These are phyloP conservation scores for Thereva nobilitata DNA, from an alignment of 2,888 invertebrate genomes.

Conservation along the genomic window DNA sequence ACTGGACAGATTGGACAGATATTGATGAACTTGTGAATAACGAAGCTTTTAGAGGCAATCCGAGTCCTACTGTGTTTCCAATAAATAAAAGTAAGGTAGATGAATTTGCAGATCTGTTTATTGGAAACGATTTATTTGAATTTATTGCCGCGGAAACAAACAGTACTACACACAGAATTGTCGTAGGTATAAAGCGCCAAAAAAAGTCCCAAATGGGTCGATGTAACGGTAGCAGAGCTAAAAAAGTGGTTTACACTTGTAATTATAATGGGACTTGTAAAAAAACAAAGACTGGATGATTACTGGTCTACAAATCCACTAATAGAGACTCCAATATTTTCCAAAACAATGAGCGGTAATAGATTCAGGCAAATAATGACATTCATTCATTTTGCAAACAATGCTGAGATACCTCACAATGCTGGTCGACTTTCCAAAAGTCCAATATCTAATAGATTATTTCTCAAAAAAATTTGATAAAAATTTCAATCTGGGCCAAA, in stretches of 20 bases:
- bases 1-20: too few relatives aligned
- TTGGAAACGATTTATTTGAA: slow-evolving; percentile 14
- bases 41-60: slow-evolving; percentile 1
- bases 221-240: background rate
- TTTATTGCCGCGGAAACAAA: too few relatives aligned
- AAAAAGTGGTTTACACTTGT: slow-evolving; percentile 6
- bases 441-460: slow-evolving; percentile 1
- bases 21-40: background rate
- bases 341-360: slow-evolving; percentile 6
- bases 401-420: slow-evolving; percentile 2
- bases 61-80: slow-evolving; percentile 3
- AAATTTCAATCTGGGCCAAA: too few relatives aligned
- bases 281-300: slow-evolving; percentile 1
- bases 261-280: slow-evolving; percentile 1
- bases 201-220: background rate
- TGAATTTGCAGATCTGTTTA: background rate
- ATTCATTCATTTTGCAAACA: slow-evolving; percentile 8
- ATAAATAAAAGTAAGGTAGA: slow-evolving; percentile 1
- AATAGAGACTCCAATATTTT: slow-evolving; percentile 10
- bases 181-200: slow-evolving; percentile 4
- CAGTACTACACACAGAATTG: background rate
- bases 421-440: background rate
- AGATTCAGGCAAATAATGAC: slow-evolving; percentile 10
- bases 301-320: slow-evolving; percentile 7
- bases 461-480: too few relatives aligned